phyloP scores from a whole-genome alignment of 2,888 invertebrate genomes.

The Drosophila ezoana region DNA sequence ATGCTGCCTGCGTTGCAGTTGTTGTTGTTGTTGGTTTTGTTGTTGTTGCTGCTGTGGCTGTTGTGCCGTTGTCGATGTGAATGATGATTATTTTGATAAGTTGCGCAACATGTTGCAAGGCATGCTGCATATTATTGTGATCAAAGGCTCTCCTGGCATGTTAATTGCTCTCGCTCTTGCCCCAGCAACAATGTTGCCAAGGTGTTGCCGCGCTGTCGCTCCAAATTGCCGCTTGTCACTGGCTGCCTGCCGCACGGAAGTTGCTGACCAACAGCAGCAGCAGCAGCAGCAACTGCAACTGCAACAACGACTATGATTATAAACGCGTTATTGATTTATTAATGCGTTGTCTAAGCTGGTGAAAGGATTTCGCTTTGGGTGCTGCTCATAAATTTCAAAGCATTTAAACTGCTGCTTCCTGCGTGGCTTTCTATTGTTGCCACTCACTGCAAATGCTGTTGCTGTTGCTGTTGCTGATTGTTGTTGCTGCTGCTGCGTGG shows the following conservation, averaged over 20 bases:
- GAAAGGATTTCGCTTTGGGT: constrained; percentile 78
- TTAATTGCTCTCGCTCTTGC: constrained; percentile 55
- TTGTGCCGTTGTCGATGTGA: constrained; percentile 59
- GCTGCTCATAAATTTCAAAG: constrained; percentile 67
- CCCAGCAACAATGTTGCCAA: constrained; percentile 69
- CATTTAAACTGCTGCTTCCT: constrained; percentile 70
- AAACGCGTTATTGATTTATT: constrained; percentile 76
- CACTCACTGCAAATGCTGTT: constrained; percentile 4
- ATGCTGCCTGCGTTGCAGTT: constrained; percentile 60
- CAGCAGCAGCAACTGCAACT: constrained; percentile 25
- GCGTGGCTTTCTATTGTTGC: constrained; percentile 67
- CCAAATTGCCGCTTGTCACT: constrained; percentile 75
- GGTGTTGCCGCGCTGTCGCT: constrained; percentile 54
- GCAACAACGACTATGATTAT: constrained; percentile 68
- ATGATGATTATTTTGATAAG: constrained; percentile 77
- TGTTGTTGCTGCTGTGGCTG: constrained; percentile 26
- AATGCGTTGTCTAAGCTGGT: constrained; percentile 68
- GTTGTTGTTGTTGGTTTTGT: constrained; percentile 12
- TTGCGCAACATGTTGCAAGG: constrained; percentile 67
- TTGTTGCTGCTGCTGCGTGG: constrained; percentile 31
- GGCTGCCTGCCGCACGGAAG: constrained; percentile 56
- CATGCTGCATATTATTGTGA: constrained; percentile 38
- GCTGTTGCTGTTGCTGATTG: not conserved
- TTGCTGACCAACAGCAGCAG: constrained; percentile 29
- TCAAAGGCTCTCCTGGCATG: constrained; percentile 46